phyloP scores from a whole-genome alignment of 2,888 invertebrate species.

The Drosophila paracracens region DNA sequence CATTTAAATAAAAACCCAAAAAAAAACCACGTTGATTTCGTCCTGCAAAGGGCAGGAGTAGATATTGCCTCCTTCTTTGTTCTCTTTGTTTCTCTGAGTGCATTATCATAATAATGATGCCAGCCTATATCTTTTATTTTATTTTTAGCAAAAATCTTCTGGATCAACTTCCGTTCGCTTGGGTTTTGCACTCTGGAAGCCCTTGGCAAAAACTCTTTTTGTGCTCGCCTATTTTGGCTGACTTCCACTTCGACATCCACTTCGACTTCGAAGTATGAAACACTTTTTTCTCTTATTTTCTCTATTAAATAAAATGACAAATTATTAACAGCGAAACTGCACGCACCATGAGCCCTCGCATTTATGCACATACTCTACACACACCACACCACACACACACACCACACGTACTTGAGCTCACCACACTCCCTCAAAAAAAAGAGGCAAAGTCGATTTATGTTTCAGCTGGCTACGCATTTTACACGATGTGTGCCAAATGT shows the following conservation, averaged over 20 bases:
- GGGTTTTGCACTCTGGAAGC: too few relatives aligned
- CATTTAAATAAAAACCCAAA: neutral
- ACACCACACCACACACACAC: neutral
- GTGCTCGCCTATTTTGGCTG: neutral
- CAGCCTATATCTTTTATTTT: slow-evolving; percentile 12
- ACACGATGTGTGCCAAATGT: neutral
- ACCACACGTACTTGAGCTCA: neutral
- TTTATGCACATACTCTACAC: neutral
- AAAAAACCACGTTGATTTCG: neutral
- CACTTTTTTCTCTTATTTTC: neutral
- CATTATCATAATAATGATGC: neutral
- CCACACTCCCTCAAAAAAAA: neutral
- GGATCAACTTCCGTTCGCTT: slow-evolving; percentile 33
- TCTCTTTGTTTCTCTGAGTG: neutral
- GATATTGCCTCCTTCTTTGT: neutral
- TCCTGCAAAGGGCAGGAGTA: neutral
- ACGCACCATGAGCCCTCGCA: neutral
- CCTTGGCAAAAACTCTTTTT: slow-evolving; percentile 18
- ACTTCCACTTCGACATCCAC: neutral
- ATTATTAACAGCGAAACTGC: slow-evolving; percentile 4
- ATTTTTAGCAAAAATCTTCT: slow-evolving; percentile 42
- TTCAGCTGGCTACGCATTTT: neutral
- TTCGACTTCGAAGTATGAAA: neutral
- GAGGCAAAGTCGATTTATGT: neutral
- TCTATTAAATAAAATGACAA: slow-evolving; percentile 8